Evolutionary conservation across 2,888 invertebrate genomes (phyloP).

Genomic region (Dysmachus trigonus): DNA sequence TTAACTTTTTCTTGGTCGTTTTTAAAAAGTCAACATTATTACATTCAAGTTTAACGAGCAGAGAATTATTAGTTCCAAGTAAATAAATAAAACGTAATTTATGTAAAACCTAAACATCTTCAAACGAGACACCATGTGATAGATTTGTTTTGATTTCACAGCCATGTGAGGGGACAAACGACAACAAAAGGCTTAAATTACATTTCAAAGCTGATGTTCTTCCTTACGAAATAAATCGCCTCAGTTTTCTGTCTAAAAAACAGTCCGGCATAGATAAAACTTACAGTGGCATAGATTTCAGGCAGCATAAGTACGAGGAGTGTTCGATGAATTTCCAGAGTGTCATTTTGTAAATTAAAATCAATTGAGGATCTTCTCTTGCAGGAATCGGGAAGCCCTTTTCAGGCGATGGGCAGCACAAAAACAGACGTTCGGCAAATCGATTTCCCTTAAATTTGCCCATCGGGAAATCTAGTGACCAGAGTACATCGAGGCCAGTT

Average conservation of each 20-base stretch:
- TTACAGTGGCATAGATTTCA: neutral
- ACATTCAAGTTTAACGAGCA: too few species aligned
- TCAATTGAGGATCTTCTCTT: neutral
- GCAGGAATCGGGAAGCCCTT: neutral
- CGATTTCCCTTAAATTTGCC: slow-evolving; percentile 10
- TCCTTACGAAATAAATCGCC: neutral
- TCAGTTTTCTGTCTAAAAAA: neutral
- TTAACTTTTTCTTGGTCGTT: too few species aligned
- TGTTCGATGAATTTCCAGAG: neutral
- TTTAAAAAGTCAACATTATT: too few species aligned
- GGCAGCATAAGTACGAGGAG: neutral
- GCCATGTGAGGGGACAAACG: neutral
- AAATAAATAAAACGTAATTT: neutral
- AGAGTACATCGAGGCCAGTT: neutral
- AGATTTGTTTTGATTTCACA: neutral
- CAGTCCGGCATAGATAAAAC: neutral
- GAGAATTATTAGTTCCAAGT: too few species aligned
- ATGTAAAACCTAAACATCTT: neutral
- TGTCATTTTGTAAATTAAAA: neutral
- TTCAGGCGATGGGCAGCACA: neutral
- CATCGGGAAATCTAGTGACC: slow-evolving; percentile 26
- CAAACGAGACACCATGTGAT: neutral
- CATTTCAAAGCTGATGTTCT: neutral
- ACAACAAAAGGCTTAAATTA: neutral
- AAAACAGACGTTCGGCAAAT: neutral